Conservation (phyloP, 2,113 vertebrate species). For the Lepus europaeus region DNA sequence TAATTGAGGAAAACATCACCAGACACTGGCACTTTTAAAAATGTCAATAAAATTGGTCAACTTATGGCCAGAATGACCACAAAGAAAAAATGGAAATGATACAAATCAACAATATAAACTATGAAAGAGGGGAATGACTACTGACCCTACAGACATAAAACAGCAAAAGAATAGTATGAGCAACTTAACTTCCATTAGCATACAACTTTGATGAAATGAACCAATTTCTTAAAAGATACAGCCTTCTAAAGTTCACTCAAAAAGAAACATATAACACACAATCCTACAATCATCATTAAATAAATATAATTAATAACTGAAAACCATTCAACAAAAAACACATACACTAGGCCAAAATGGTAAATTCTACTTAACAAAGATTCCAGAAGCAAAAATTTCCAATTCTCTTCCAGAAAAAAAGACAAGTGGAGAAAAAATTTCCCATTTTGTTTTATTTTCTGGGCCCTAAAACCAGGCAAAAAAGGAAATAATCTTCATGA, state of each 20-base stretch:
- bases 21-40: background rate
- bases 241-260: background rate
- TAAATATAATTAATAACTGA: conserved; percentile 1
- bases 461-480: background rate
- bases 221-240: background rate
- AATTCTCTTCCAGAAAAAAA: background rate
- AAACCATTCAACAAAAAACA: conserved; percentile 18
- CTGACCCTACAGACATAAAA: background rate
- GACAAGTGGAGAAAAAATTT: background rate
- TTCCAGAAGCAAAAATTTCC: conserved; percentile 8
- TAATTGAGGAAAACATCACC: background rate
- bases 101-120: background rate
- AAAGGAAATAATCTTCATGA: background rate
- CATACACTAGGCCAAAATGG: background rate
- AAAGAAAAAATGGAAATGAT: background rate
- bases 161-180: background rate
- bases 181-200: conserved; percentile 29
- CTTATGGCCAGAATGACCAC: background rate
- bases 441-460: background rate
- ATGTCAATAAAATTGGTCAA: conserved; percentile 17
- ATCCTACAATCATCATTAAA: background rate
- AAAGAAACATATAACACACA: conserved; percentile 44
- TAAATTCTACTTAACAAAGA: conserved; percentile 17
- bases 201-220: background rate
- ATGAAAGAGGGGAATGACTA: background rate